A percentile compares a stretch with the other conserved stretches of the same genome.
Evolutionary conservation across 2,888 invertebrate species (phyloP).

Genomic region (Julus scandinavius): DNA sequence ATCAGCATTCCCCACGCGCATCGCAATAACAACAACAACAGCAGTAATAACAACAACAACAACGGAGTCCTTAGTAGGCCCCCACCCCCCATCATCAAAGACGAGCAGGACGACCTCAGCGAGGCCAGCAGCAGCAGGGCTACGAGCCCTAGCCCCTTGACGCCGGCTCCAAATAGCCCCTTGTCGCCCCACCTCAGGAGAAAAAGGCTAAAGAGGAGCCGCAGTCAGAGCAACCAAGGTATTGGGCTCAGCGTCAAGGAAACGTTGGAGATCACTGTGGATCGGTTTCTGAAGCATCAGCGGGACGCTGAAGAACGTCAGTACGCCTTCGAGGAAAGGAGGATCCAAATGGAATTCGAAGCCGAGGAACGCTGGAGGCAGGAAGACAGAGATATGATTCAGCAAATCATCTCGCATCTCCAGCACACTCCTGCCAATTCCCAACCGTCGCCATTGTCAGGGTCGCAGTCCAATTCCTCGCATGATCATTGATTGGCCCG

Average conservation of each 20-base stretch:
- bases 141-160: background rate
- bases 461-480: slow-evolving; percentile 49
- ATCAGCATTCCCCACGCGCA: slow-evolving; percentile 52
- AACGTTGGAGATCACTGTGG: slow-evolving; percentile 49
- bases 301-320: slow-evolving; percentile 51
- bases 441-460: slow-evolving; percentile 47
- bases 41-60: slow-evolving; percentile 33
- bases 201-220: slow-evolving; percentile 26
- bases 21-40: slow-evolving; percentile 47
- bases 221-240: background rate
- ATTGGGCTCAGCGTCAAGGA: background rate
- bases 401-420: slow-evolving; percentile 48
- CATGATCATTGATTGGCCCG: slow-evolving; percentile 34
- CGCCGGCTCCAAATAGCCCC: slow-evolving; percentile 36
- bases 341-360: slow-evolving; percentile 55
- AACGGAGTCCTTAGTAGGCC: slow-evolving; percentile 22
- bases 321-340: slow-evolving; percentile 53
- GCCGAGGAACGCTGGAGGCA: slow-evolving; percentile 56
- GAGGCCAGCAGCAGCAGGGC: slow-evolving; percentile 54
- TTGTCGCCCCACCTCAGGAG: slow-evolving; percentile 22
- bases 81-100: background rate
- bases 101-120: slow-evolving; percentile 50
- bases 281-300: slow-evolving; percentile 53
- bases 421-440: background rate
- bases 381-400: slow-evolving; percentile 51